A percentile compares a stretch with the other conserved stretches of the same genome.
Conservation (phyloP, 2,888 invertebrate species). For the Steinernema carpocapsae region DNA sequence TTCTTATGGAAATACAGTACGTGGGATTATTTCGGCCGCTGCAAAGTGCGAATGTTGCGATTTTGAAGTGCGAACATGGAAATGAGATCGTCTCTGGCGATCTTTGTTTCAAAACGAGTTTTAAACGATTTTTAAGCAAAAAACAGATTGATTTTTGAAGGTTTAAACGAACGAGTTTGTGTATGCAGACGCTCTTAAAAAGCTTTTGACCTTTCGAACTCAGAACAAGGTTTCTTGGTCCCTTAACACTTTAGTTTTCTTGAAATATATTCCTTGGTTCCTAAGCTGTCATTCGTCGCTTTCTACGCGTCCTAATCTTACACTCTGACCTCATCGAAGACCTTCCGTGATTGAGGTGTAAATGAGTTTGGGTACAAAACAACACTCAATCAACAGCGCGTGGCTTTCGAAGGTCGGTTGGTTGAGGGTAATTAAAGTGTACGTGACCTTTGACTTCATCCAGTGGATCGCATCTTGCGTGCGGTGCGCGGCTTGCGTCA, state of each 20-base stretch:
- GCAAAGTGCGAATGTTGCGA: constrained; percentile 17
- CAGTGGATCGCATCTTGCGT: neutral
- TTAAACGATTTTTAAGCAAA: constrained; percentile 5
- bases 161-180: constrained; percentile 6
- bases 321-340: too few species aligned
- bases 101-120: constrained; percentile 12
- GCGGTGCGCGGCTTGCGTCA: constrained; percentile 15
- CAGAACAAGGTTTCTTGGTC: too few species aligned
- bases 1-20: neutral
- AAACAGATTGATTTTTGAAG: constrained; percentile 27
- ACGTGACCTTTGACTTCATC: constrained; percentile 24
- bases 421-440: constrained; percentile 6
- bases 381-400: too few species aligned
- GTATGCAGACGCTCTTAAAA: neutral
- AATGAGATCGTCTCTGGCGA: neutral
- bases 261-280: too few species aligned
- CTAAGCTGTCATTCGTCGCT: too few species aligned
- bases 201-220: too few species aligned
- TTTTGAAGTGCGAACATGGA: constrained; percentile 9
- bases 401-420: too few species aligned
- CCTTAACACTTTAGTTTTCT: too few species aligned
- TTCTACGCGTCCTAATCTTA: too few species aligned
- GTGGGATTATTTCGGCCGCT: neutral
- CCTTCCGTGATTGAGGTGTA: too few species aligned
- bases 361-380: too few species aligned